Base-by-base conservation (phyloP, 2,797 vertebrate species). In the Alosa sapidissima region DNA sequence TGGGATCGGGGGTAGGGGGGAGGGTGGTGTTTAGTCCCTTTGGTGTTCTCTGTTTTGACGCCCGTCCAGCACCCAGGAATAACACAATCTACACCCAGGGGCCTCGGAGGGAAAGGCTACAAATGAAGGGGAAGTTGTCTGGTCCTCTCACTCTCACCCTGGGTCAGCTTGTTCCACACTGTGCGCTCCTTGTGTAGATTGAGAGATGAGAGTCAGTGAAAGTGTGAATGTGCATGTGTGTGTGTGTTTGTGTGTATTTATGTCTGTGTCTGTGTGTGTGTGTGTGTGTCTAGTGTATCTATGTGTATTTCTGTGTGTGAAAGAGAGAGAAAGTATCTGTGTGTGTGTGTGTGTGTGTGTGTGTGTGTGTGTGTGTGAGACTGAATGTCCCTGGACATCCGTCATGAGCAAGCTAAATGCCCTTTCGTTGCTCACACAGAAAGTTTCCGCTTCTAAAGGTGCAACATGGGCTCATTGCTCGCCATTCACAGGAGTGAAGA, bases 391-490 rank as follows among this genome's bases (percentile, higher is more conserved):
- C 13, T 72, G 28, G 13, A 41, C 28, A 33, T 72, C 62, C 24
- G 28, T 68, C 65, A 72, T 36, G 28, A 36, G 65, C 2, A 41
- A 41, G 65, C 65, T 33, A 10, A 33, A 11, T 72, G 33, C 28
- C 65, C 65, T 41, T 72, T 41, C 28, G 28, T 28, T 33, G 28
- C 65, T 36, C 13, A 14, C 65, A 72, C 33, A 13, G 65, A 72
- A 72, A 33, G 33, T 41, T 33, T 41, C 33, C 65, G 33, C 33
- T 36, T 33, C 28, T 72, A 28, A 72, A 28, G 65, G 13, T 33
- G 65, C 65, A 72, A 72, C 65, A 72, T 41, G 60, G 60, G 60
- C 60, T 65, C 60, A 65, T 65, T 65, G 60, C 60, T 28, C 60
- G 6, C 60, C 60, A 24, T n/a, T 65, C 60, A 65, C 28, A 41